Base-by-base conservation (phyloP, 2,797 vertebrate genomes). In the Nannoperca australis region DNA sequence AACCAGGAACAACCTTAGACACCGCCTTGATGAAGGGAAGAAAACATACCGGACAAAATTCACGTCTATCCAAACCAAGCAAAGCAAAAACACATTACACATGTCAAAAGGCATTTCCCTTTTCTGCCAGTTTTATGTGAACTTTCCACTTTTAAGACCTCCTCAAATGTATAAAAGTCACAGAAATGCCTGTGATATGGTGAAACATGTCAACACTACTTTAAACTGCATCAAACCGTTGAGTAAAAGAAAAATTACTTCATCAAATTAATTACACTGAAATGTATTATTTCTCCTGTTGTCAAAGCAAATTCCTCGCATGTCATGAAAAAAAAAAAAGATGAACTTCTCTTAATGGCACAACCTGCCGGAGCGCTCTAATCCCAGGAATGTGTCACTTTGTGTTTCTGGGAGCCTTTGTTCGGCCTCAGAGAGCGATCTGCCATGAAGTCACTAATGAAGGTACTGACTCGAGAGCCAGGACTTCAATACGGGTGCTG, bases 381-480 rank as follows among this genome's bases (percentile, higher is more conserved):
- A 91, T 92, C 89, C 90, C 84, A 77, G 91, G 91, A 94, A 94
- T 93, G 92, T 92, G 88, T 92, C 89, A 79, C 88, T 91, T 81
- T 85, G 84, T 81, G 83, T 85, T 87, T 67, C 72, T 67, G 76
- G 55, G 63, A 66, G 85, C 86, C 77, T 90, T 92, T 90, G 89
- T 88, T 83, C 64, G 5, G 66, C 73, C 66, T 71, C 79, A 75
- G 60, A 67, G 67, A 88, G 73, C 65, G 74, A 87, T 85, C 80
- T 10, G 84, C 76, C 81, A 82, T 70, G 86, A 91, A 92, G 89
- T 87, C 87, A 82, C 87, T 92, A 94, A 94, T 93, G 91, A 93
- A 92, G 92, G 84, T 81, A 84, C 77, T 88, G 91, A 93, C 86
- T 90, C 14, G n/a, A 78, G 73, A 89, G 79, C 74, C 63, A 40